Conservation (phyloP, 2,113 vertebrate species). For the Zingel zingel region DNA sequence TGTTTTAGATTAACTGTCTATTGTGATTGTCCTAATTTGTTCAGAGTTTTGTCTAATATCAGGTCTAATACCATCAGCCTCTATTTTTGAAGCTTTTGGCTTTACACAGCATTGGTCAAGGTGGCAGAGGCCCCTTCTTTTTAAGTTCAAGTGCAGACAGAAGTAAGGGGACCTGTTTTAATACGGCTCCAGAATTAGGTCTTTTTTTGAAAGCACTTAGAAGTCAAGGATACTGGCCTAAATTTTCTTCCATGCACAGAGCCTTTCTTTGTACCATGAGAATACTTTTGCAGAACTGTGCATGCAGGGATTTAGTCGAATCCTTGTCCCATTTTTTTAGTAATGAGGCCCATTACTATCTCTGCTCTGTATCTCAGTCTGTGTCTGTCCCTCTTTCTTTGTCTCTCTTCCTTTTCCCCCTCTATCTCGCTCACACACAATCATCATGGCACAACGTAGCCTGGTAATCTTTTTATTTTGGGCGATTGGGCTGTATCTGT, state of each 20-base stretch:
- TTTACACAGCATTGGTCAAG: neutral
- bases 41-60: too few relatives aligned
- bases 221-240: slow-evolving; percentile 63
- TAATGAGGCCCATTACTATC: slow-evolving; percentile 66
- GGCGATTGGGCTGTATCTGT: slow-evolving; percentile 55
- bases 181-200: slow-evolving; percentile 16
- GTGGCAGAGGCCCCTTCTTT: neutral
- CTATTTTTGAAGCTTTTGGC: slow-evolving; percentile 1
- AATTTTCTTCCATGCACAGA: slow-evolving; percentile 49
- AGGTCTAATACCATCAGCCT: neutral
- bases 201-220: slow-evolving; percentile 29
- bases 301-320: slow-evolving; percentile 47
- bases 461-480: slow-evolving; percentile 66
- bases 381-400: slow-evolving; percentile 32
- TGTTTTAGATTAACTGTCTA: slow-evolving; percentile 2
- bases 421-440: slow-evolving; percentile 42
- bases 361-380: slow-evolving; percentile 44
- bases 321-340: slow-evolving; percentile 69
- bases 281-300: slow-evolving; percentile 59
- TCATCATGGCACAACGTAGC: slow-evolving; percentile 18
- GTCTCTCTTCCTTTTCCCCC: slow-evolving; percentile 16
- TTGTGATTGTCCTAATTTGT: neutral
- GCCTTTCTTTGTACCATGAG: slow-evolving; percentile 62
- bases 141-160: slow-evolving; percentile 5
- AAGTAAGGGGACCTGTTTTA: slow-evolving; percentile 7